Conservation (phyloP, 2,797 vertebrate species). For the Enoplosus armatus region DNA sequence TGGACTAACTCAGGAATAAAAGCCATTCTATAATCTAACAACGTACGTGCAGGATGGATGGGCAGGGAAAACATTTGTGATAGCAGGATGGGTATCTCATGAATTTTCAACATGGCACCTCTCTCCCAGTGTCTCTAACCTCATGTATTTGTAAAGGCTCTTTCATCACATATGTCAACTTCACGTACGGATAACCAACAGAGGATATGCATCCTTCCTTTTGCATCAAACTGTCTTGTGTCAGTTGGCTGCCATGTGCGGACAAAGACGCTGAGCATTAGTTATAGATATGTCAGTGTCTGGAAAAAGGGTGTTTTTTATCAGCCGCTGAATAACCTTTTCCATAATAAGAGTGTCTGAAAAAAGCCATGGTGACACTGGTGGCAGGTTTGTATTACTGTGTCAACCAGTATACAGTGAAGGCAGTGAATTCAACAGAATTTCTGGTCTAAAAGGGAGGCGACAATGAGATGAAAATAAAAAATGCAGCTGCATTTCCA, state of each 20-base stretch:
- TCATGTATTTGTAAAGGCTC: slow-evolving; percentile 63
- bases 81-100: slow-evolving; percentile 52
- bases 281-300: slow-evolving; percentile 31
- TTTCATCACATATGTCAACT: slow-evolving; percentile 62
- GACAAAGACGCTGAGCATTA: neutral
- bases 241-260: slow-evolving; percentile 1
- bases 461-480: neutral
- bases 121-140: slow-evolving; percentile 46
- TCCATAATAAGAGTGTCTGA: neutral
- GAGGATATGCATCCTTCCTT: slow-evolving; percentile 21
- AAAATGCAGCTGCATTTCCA: neutral
- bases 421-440: neutral
- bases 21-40: slow-evolving; percentile 44
- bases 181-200: slow-evolving; percentile 48
- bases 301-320: slow-evolving; percentile 2
- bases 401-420: neutral
- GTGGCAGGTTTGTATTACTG: neutral
- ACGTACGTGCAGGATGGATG: slow-evolving; percentile 43
- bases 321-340: slow-evolving; percentile 23
- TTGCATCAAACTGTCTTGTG: slow-evolving; percentile 29
- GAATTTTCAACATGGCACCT: slow-evolving; percentile 66
- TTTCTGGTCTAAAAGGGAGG: neutral
- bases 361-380: neutral
- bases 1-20: slow-evolving; percentile 34
- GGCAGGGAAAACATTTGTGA: slow-evolving; percentile 58